These are phyloP conservation scores for Drosophila anomalata DNA, from an alignment of 2,888 invertebrate genomes.

Conservation along the genomic window DNA sequence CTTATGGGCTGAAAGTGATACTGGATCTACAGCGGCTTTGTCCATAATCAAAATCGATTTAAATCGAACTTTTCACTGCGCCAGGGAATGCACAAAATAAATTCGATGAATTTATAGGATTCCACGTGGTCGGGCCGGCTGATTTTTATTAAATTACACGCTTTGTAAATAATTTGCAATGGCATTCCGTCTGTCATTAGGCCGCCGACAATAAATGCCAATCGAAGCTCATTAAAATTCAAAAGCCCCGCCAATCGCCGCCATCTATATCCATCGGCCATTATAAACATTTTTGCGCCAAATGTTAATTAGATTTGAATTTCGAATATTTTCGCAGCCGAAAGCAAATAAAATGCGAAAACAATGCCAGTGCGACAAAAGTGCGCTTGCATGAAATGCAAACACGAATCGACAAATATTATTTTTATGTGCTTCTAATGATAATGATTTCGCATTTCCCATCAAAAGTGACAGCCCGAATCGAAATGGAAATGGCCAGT, in stretches of 20 bases:
- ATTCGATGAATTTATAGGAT: not conserved
- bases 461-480: conserved; percentile 25
- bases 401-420: conserved; percentile 68
- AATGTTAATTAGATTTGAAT: conserved; percentile 72
- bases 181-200: conserved; percentile 38
- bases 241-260: conserved; percentile 31
- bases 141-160: conserved; percentile 44
- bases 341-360: conserved; percentile 50
- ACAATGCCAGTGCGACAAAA: conserved; percentile 41
- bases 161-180: conserved; percentile 33
- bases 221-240: conserved; percentile 69
- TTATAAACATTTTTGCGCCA: conserved; percentile 46
- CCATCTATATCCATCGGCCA: conserved; percentile 12
- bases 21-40: conserved; percentile 45
- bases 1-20: conserved; percentile 59
- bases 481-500: conserved; percentile 13
- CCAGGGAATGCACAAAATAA: conserved; percentile 14
- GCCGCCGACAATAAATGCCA: conserved; percentile 60
- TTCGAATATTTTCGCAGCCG: conserved; percentile 47
- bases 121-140: not conserved
- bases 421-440: conserved; percentile 63
- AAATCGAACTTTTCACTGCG: conserved; percentile 23
- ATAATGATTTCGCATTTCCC: conserved; percentile 51
- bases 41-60: conserved; percentile 48
- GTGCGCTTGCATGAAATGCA: conserved; percentile 55